Evolutionary conservation across 2,888 invertebrate genomes (phyloP).

Genomic region (Catocala nupta): DNA sequence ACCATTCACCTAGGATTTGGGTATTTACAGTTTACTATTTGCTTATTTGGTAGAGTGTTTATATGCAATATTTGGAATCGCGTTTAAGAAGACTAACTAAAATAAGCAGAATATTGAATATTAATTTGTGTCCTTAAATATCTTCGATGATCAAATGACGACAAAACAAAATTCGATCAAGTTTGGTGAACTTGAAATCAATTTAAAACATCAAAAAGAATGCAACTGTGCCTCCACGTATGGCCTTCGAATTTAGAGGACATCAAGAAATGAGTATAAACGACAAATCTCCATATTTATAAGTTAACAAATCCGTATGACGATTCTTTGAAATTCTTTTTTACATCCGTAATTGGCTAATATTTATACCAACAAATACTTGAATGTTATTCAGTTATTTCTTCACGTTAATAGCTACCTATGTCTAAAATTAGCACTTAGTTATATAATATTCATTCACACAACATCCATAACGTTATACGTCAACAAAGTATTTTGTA

Average conservation of each 20-base stretch:
- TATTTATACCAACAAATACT: background rate
- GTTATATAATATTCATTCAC: slow-evolving; percentile 10
- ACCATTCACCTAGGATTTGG: no score
- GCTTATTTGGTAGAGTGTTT: no score
- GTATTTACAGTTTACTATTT: no score
- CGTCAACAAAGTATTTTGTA: slow-evolving; percentile 7
- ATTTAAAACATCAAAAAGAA: slow-evolving; percentile 27
- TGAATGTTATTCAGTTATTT: background rate
- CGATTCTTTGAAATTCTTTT: slow-evolving; percentile 1
- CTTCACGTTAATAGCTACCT: background rate
- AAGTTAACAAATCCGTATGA: slow-evolving; percentile 8
- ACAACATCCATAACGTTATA: background rate
- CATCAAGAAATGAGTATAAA: slow-evolving; percentile 48
- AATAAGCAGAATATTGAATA: no score
- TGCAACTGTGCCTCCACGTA: slow-evolving; percentile 16
- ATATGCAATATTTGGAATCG: no score
- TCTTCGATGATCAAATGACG: background rate
- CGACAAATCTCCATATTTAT: slow-evolving; percentile 24
- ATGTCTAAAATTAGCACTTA: background rate
- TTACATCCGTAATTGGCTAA: slow-evolving; percentile 15
- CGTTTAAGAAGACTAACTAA: no score
- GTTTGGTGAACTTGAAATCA: slow-evolving; percentile 27
- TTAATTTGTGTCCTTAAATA: no score
- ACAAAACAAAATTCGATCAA: slow-evolving; percentile 8
- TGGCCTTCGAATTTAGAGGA: slow-evolving; percentile 52